Conservation (phyloP, 1,140 invertebrate genomes). For the Oppia nitens region DNA sequence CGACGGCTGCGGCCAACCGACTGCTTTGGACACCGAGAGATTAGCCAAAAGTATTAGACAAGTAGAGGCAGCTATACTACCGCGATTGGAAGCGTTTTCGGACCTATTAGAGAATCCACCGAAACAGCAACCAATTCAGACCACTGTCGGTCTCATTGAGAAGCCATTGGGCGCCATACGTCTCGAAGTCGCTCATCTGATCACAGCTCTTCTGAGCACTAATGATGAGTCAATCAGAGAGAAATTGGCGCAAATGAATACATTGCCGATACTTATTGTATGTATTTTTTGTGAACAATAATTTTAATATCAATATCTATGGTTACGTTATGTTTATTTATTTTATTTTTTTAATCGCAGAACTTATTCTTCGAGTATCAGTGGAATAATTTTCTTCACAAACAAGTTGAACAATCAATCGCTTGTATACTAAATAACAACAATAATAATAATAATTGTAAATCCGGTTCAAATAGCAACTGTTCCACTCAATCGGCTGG, state of each 20-base stretch:
- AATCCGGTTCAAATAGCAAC: background rate
- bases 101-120: slow-evolving; percentile 51
- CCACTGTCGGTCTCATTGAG: slow-evolving; percentile 44
- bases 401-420: slow-evolving; percentile 58
- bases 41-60: slow-evolving; percentile 36
- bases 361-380: slow-evolving; percentile 65
- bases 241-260: slow-evolving; percentile 36
- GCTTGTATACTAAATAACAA: slow-evolving; percentile 20
- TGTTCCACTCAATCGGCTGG: background rate
- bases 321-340: slow-evolving; percentile 12
- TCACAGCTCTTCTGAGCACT: slow-evolving; percentile 46
- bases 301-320: background rate
- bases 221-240: slow-evolving; percentile 42
- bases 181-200: slow-evolving; percentile 51
- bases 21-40: slow-evolving; percentile 30
- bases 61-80: slow-evolving; percentile 42
- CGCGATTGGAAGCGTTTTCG: slow-evolving; percentile 50
- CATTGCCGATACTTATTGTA: slow-evolving; percentile 44
- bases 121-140: slow-evolving; percentile 41
- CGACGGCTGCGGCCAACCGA: slow-evolving; percentile 28
- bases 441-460: slow-evolving; percentile 2
- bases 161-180: slow-evolving; percentile 56
- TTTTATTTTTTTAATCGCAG: slow-evolving; percentile 33
- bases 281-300: too few relatives aligned
- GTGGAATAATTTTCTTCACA: slow-evolving; percentile 78